Evolutionary conservation across 2,888 invertebrate species (phyloP).

Genomic region (Seira ritae): DNA sequence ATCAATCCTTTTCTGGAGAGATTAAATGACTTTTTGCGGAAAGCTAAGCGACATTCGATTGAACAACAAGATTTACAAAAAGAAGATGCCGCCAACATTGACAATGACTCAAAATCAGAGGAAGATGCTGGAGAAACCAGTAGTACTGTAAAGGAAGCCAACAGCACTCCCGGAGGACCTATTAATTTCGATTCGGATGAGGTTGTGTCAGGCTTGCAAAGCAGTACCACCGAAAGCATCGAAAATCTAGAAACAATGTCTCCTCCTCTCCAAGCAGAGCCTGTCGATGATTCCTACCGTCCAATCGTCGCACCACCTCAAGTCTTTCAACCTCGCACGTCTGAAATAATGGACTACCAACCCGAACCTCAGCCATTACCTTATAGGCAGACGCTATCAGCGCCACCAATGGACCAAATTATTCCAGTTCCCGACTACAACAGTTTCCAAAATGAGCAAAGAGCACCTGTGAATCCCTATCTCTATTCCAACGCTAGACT

Average conservation of each 20-base stretch:
- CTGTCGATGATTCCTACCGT: neutral
- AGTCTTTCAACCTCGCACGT: too few species aligned
- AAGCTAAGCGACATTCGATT: conserved; percentile 35
- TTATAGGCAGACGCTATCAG: neutral
- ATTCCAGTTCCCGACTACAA: neutral
- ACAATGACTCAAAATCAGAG: neutral
- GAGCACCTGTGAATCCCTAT: neutral
- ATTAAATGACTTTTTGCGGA: conserved; percentile 28
- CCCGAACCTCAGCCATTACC: conserved; percentile 5
- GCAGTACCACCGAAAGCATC: neutral
- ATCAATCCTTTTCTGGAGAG: conserved; percentile 35
- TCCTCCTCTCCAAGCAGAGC: neutral
- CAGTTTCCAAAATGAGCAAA: neutral
- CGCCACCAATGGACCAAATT: conserved; percentile 3
- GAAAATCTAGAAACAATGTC: neutral
- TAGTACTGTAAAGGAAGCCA: neutral
- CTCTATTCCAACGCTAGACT: neutral
- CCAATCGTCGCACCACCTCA: neutral
- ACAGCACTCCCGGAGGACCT: neutral
- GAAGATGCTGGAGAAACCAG: neutral
- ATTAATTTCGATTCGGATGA: neutral
- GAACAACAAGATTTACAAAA: conserved; percentile 29
- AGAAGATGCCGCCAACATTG: neutral
- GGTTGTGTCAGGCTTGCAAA: neutral
- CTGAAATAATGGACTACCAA: conserved; percentile 9